Evolutionary conservation across 2,797 vertebrate species (phyloP), one percentile per base, ranked within the genome.

Genomic region (Microctenopoma lineatum): DNA sequence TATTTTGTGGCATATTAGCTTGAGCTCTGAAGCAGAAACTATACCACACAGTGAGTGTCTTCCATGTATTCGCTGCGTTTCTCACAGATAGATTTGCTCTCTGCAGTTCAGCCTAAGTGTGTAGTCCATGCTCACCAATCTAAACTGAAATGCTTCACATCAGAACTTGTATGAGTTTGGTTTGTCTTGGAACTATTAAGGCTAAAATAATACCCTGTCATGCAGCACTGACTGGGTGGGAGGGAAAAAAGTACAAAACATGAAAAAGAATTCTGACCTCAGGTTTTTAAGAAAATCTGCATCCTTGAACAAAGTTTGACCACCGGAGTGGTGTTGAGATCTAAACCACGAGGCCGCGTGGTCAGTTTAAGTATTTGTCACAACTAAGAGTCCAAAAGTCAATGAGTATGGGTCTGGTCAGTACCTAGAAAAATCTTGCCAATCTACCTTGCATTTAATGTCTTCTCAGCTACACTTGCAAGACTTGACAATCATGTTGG

Each of bases 401-500:
- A 62, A 72, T 29, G 14, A 54, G 64, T 79, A 52, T 64, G 69
- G 74, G 70, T 77, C 73, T 57, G 63, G 52, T 86, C 81, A 80
- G 75, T 89, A 86, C 80, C 86, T 82, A 68, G 48, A 67, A 39
- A 82, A 76, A 80, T 80, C 75, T 57, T 84, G 70, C 79, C 66
- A 26, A 26, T 45, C 79, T 82, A 62, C 71, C 50, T 77, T 45
- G 26, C 29, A 45, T 46, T 54, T 66, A 46, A 16, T 39, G 90
- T 92, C 80, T 87, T 93, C 90, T 94, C 92, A 98, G 94, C 97
- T 98, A 92, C 97, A 98, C 86, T 97, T 98, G 94, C 97, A 98
- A 61, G 97, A 98, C 89, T 97, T 98, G 69, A 98, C 97, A 0
- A 98, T 96, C 97, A 98, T 98, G 87, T 98, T 98, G 80, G 97